Evolutionary conservation across 2,113 vertebrate species (phyloP).

Genomic region (Xerus inauris): DNA sequence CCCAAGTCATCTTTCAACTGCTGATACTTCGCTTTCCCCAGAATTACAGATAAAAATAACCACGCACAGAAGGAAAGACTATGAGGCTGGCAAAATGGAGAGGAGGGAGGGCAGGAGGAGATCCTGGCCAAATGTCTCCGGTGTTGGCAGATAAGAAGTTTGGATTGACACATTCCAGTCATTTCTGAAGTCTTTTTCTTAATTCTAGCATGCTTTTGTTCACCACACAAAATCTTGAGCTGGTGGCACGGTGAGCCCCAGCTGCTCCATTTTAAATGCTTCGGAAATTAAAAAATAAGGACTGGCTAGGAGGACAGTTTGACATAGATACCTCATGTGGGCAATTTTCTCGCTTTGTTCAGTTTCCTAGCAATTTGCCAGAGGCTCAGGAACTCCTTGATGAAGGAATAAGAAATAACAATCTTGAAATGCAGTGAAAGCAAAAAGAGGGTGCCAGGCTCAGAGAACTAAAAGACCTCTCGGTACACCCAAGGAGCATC

Average conservation of each 20-base stretch:
- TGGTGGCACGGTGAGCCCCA: background rate
- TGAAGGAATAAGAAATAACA: conserved; percentile 8
- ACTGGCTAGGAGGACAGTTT: background rate
- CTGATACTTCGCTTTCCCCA: conserved; percentile 61
- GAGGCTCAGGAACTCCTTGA: background rate
- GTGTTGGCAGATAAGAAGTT: background rate
- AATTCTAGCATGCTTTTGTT: conserved; percentile 5
- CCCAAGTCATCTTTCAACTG: conserved; percentile 65
- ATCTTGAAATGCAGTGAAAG: conserved; percentile 28
- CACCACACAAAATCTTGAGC: background rate
- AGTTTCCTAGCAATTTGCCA: conserved; percentile 35
- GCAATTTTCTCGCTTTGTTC: conserved; percentile 63
- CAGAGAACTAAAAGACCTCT: background rate
- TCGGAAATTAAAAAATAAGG: conserved; percentile 49
- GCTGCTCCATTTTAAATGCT: conserved; percentile 2
- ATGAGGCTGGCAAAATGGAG: background rate
- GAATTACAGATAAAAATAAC: conserved; percentile 76
- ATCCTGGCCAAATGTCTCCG: background rate
- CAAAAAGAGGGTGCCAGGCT: background rate
- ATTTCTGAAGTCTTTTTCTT: conserved; percentile 29
- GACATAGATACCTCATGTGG: background rate
- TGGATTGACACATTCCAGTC: background rate
- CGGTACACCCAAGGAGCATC: background rate
- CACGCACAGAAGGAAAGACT: conserved; percentile 12
- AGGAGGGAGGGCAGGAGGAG: background rate